These are phyloP conservation scores for Siphamia tubifer DNA, from an alignment of 2,113 vertebrate species.

Conservation along the genomic window DNA sequence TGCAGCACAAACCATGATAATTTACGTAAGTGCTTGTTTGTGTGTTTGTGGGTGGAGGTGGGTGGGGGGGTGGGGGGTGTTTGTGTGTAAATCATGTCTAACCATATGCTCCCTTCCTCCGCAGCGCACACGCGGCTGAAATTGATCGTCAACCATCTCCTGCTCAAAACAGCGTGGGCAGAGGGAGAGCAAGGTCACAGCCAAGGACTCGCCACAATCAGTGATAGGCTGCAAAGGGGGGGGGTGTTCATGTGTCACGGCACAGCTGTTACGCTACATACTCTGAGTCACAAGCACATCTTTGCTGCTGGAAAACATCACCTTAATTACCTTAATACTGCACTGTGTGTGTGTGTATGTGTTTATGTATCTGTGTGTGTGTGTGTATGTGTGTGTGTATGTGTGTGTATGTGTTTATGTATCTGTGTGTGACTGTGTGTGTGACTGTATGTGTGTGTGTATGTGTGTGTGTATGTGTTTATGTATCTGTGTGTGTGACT, in stretches of 20 bases:
- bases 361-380: no score
- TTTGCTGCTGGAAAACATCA: conserved; percentile 50
- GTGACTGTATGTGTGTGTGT: no score
- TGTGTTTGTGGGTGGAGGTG: conserved; percentile 27
- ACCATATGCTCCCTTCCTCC: conserved; percentile 56
- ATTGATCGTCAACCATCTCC: conserved; percentile 66
- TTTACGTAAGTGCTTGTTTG: conserved; percentile 62
- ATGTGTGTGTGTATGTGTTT: no score
- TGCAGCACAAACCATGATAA: conserved; percentile 40
- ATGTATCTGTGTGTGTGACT: no score
- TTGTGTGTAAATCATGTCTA: conserved; percentile 63
- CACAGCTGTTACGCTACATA: conserved; percentile 54
- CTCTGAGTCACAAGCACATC: conserved; percentile 41
- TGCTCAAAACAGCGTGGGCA: conserved; percentile 44
- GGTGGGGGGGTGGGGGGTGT: not conserved
- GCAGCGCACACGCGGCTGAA: conserved; percentile 33
- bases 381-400: no score
- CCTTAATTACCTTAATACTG: conserved; percentile 57
- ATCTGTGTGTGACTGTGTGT: no score
- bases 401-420: no score
- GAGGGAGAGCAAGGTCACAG: conserved; percentile 68
- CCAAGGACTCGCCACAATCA: conserved; percentile 74
- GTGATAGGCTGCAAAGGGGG: conserved; percentile 44
- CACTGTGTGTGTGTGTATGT: conserved; percentile 2
- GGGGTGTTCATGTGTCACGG: conserved; percentile 59